phyloP scores from a whole-genome alignment of 2,888 invertebrate species.

The Nemurella pictetii region DNA sequence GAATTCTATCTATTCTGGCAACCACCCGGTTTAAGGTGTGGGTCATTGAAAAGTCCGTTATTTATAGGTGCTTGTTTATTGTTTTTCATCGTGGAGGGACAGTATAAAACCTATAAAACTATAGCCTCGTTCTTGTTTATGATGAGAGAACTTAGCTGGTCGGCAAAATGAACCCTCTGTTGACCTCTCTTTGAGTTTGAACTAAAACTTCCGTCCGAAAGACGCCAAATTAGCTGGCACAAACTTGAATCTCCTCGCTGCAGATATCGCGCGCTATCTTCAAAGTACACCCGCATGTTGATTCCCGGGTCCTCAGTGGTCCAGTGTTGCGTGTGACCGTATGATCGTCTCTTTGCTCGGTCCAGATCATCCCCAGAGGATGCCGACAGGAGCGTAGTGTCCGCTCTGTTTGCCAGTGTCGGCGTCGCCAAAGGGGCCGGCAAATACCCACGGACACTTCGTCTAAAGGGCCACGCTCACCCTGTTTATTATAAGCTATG shows the following conservation, averaged over 20 bases:
- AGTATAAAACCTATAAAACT: background rate
- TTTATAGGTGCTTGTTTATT: conserved; percentile 26
- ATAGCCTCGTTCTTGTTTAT: background rate
- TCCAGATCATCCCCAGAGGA: background rate
- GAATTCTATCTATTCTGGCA: conserved; percentile 10
- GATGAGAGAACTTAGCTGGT: background rate
- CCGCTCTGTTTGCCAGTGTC: background rate
- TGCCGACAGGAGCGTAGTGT: background rate
- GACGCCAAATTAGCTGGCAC: too few species aligned
- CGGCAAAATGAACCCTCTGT: background rate
- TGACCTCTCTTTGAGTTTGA: too few species aligned
- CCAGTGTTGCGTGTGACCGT: background rate
- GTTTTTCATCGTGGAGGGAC: conserved; percentile 1
- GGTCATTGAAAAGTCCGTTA: background rate
- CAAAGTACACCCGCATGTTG: background rate
- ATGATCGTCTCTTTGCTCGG: background rate
- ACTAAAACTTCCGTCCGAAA: too few species aligned
- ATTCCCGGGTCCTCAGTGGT: background rate
- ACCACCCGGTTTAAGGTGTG: conserved; percentile 19
- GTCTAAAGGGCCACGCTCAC: background rate
- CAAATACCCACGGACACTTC: background rate
- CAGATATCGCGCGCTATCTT: background rate
- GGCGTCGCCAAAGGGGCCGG: background rate
- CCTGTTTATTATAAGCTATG: background rate
- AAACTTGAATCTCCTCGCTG: too few species aligned